Evolutionary conservation across 1,140 invertebrate genomes (phyloP).

Genomic region (Papilio helenus): DNA sequence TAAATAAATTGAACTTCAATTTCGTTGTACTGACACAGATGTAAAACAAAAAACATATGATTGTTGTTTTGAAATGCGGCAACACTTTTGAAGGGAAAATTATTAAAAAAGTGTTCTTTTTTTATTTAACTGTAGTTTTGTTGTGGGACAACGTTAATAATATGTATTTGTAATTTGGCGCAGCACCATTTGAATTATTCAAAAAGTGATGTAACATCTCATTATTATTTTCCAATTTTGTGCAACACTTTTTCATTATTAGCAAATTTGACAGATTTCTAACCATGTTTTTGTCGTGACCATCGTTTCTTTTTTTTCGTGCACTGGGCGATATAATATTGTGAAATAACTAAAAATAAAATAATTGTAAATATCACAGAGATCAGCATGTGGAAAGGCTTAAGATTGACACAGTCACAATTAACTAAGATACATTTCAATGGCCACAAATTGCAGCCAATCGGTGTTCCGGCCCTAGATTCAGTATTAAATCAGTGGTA

Average conservation of each 20-base stretch:
- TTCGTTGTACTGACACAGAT: slow-evolving; percentile 39
- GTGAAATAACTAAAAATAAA: slow-evolving; percentile 62
- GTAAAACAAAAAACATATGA: slow-evolving; percentile 38
- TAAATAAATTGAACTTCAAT: slow-evolving; percentile 42
- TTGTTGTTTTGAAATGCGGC: slow-evolving; percentile 3
- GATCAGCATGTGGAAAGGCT: slow-evolving; percentile 76
- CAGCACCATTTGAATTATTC: not conserved
- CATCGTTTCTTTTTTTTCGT: slow-evolving; percentile 60
- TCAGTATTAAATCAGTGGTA: slow-evolving; percentile 78
- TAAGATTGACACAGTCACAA: slow-evolving; percentile 76
- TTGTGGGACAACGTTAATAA: not conserved
- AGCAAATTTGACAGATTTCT: slow-evolving; percentile 68
- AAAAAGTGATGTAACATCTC: slow-evolving; percentile 23
- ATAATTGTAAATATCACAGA: slow-evolving; percentile 58
- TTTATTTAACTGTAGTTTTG: not conserved
- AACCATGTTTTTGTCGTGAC: slow-evolving; percentile 76
- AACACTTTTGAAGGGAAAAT: slow-evolving; percentile 5
- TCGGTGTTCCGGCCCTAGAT: slow-evolving; percentile 75
- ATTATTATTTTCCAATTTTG: slow-evolving; percentile 25
- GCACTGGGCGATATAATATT: slow-evolving; percentile 64
- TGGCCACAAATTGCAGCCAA: slow-evolving; percentile 69
- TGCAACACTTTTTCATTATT: slow-evolving; percentile 43
- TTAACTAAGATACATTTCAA: slow-evolving; percentile 75
- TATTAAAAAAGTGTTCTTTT: not conserved
- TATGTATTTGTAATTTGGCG: not conserved